Evolutionary conservation across 2,113 vertebrate genomes (phyloP), one percentile per base, ranked within the genome.

Genomic region (Poicephalus meyeri): DNA sequence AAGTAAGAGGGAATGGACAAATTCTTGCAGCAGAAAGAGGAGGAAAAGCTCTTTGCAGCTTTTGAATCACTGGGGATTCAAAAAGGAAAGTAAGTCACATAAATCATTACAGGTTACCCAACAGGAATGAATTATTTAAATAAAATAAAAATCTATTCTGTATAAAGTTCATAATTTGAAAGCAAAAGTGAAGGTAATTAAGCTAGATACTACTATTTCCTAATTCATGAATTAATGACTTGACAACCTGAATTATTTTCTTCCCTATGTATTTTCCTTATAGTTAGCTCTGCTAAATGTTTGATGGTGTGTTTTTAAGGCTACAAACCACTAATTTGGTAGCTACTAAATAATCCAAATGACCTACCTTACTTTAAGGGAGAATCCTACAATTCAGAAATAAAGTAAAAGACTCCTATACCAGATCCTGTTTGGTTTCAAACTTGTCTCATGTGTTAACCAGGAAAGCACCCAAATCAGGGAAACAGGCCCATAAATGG

Each of bases 381-480:
- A 65, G 28, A 70, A 64, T 60, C 24, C 15, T 53, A 46, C 63
- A 76, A 29, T 55, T 50, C 23, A 64, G 56, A 71, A 76, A 71
- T 9, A 25, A 63, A 55, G 12, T 13, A 13, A 64, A 76, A 83
- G 10, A 50, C 21, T 49, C 82, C 2, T 3, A 70, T 11, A 41
- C 3, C 1, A 2, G 17, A 29, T 16, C 20, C 28, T 64, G 29
- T 35, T 60, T 2, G 1, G 13, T 80, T 77, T 80, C 44, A 73
- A 80, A 77, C 16, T 20, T 15, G 17, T 17, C 5, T 1, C 6
- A 1, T 7, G 2, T 41, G 10, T 60, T 65, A 83, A 69, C 0
- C 7, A 61, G 9, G 4, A 5, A 77, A 86, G 14, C 10, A 8
- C n/a, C 18, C 47, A 24, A 53, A 71, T 44, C 7, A 42, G 11